Conservation (phyloP, 2,888 invertebrate genomes). For the Cryptus armator region DNA sequence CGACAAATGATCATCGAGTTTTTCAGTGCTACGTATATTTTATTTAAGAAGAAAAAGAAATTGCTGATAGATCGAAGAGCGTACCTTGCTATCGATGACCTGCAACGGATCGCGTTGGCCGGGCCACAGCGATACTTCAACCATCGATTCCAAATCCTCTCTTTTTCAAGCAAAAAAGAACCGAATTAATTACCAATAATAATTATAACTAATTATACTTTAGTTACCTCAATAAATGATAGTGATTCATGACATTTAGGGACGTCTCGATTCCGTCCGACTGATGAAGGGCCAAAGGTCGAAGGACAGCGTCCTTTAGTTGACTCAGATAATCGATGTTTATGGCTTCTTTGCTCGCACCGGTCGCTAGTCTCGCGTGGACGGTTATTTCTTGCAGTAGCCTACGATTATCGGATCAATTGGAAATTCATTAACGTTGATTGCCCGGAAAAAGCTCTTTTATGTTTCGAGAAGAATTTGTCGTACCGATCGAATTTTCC, state of each 20-base stretch:
- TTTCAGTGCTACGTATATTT: background rate
- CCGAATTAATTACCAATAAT: background rate
- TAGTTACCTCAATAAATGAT: slow-evolving; percentile 89
- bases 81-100: slow-evolving; percentile 90
- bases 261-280: slow-evolving; percentile 90
- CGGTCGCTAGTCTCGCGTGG: slow-evolving; percentile 80
- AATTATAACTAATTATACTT: slow-evolving; percentile 17
- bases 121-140: slow-evolving; percentile 95
- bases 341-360: slow-evolving; percentile 91
- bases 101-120: slow-evolving; percentile 91
- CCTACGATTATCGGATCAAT: slow-evolving; percentile 64
- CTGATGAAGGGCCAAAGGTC: slow-evolving; percentile 91
- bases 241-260: slow-evolving; percentile 91
- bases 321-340: slow-evolving; percentile 95
- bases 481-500: slow-evolving; percentile 92
- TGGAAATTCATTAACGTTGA: slow-evolving; percentile 14
- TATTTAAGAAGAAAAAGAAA: background rate
- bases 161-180: slow-evolving; percentile 81
- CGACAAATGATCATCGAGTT: slow-evolving; percentile 26
- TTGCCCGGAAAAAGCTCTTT: background rate
- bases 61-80: background rate
- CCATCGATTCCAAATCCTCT: slow-evolving; percentile 96
- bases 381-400: slow-evolving; percentile 81
- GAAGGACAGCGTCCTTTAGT: slow-evolving; percentile 91
- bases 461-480: background rate